A percentile compares a stretch with the other conserved stretches of the same genome.
Conservation (phyloP, 1,140 invertebrate species). For the Periplaneta americana region DNA sequence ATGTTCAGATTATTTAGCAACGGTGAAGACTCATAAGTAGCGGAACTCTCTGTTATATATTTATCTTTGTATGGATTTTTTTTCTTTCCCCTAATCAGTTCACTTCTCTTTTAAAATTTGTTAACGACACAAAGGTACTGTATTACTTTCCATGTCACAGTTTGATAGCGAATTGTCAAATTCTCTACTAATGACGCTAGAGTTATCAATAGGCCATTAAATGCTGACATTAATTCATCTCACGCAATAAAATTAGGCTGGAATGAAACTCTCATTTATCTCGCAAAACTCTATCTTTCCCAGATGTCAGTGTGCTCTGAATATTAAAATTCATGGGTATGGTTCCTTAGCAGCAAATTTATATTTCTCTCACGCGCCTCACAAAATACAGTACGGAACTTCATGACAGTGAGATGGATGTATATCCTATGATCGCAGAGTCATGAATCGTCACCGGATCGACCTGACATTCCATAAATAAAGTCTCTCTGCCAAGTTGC, state of each 20-base stretch:
- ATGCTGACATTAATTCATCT: not conserved
- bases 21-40: too few relatives aligned
- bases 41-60: too few relatives aligned
- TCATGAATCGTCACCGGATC: not conserved
- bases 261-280: not conserved
- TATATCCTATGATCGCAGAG: not conserved
- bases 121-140: too few relatives aligned
- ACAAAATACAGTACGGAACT: not conserved
- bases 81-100: too few relatives aligned
- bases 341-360: not conserved
- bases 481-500: not conserved
- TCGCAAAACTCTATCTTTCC: not conserved
- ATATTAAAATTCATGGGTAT: not conserved
- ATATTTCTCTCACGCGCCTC: not conserved
- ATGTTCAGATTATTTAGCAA: too few relatives aligned
- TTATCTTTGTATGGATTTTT: too few relatives aligned
- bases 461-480: not conserved
- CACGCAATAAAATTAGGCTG: not conserved
- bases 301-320: not conserved
- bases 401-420: not conserved
- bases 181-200: too few relatives aligned
- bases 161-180: too few relatives aligned
- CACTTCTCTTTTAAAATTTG: too few relatives aligned
- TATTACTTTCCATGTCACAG: too few relatives aligned
- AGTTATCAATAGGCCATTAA: too few relatives aligned